Percentiles rank a stretch among this genome's conserved stretches.
phyloP scores from a whole-genome alignment of 2,797 vertebrate genomes.

The Urocyon cinereoargenteus region DNA sequence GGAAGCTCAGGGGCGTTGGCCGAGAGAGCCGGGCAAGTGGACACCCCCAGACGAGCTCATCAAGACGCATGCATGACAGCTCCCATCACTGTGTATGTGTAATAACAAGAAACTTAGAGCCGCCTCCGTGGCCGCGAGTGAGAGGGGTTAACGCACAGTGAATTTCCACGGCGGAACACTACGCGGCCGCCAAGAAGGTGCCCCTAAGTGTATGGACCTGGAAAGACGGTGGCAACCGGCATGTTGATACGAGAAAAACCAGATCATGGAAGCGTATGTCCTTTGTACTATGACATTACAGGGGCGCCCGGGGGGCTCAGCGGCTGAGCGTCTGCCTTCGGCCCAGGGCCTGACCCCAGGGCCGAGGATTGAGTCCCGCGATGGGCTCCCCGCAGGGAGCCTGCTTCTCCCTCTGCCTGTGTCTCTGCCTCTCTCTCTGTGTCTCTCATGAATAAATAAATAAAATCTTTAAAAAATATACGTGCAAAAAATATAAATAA shows the following conservation, averaged over 20 bases:
- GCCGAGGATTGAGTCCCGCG: too few relatives aligned
- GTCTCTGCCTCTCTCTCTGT: too few relatives aligned
- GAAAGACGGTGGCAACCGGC: neutral
- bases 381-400: too few relatives aligned
- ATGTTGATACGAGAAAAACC: neutral
- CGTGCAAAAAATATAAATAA: too few relatives aligned
- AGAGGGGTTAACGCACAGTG: too few relatives aligned
- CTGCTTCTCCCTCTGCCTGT: too few relatives aligned
- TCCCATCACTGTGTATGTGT: rapidly evolving
- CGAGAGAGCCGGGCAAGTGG: neutral
- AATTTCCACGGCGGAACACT: neutral
- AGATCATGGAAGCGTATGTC: neutral
- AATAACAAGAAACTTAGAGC: neutral
- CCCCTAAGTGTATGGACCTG: rapidly evolving
- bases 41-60: neutral
- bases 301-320: too few relatives aligned
- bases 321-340: too few relatives aligned
- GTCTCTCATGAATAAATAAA: too few relatives aligned
- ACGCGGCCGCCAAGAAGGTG: neutral
- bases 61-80: neutral
- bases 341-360: too few relatives aligned
- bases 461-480: too few relatives aligned
- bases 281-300: too few relatives aligned
- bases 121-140: neutral
- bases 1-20: neutral